These are phyloP conservation scores for Diplosoma virens DNA, from an alignment of 23 tunicate genomes.

Conservation along the genomic window DNA sequence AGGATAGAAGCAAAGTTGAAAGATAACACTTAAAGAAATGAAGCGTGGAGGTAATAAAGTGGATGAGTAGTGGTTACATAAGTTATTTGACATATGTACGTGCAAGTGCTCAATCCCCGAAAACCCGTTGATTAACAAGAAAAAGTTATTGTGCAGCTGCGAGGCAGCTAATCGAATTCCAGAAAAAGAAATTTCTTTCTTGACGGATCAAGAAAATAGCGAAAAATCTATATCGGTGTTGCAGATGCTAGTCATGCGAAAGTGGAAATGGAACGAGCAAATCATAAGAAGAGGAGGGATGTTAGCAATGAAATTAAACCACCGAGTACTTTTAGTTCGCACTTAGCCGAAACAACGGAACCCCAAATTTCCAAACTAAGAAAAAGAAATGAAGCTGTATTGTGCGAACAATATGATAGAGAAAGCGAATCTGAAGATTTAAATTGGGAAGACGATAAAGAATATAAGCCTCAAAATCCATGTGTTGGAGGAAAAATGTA, in stretches of 20 bases:
- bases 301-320: no score
- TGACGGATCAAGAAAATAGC: not conserved
- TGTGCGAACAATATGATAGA: not conserved
- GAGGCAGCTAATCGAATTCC: not conserved
- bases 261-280: not conserved
- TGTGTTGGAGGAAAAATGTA: conserved; percentile 5
- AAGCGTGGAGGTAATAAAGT: conserved; percentile 10
- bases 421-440: not conserved
- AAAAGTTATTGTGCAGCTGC: conserved; percentile 7
- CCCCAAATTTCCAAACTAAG: not conserved
- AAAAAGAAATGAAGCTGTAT: not conserved
- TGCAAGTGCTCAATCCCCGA: conserved; percentile 9
- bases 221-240: conserved; percentile 4
- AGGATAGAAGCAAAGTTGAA: conserved; percentile 15
- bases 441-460: not conserved
- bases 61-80: not conserved
- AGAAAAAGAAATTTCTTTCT: conserved; percentile 2
- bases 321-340: not conserved
- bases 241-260: not conserved
- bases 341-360: not conserved
- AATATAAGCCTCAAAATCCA: not conserved
- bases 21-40: not conserved
- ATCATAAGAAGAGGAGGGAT: not conserved
- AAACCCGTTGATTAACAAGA: not conserved
- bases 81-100: conserved; percentile 7